These are phyloP conservation scores for Alligator sinensis DNA, from an alignment of 2,113 vertebrate species.

Conservation along the genomic window DNA sequence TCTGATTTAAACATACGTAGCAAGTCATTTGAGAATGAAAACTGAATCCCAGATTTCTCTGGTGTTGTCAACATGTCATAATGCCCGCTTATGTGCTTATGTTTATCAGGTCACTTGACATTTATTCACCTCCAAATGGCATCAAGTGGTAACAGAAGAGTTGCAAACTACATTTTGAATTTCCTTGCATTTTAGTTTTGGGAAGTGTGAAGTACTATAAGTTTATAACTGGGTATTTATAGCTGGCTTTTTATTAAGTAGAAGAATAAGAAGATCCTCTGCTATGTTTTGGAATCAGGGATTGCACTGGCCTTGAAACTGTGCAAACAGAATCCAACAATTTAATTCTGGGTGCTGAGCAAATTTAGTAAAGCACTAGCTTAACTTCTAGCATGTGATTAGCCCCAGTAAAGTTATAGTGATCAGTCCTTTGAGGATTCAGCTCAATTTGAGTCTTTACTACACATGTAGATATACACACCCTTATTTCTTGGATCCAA, in stretches of 20 bases:
- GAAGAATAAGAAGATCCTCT: neutral
- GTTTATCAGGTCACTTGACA: constrained; percentile 2
- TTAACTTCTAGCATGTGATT: neutral
- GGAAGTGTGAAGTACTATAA: neutral
- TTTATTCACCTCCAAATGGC: neutral
- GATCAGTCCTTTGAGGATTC: neutral
- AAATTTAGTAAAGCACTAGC: neutral
- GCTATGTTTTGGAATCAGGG: neutral
- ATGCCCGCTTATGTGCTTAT: neutral
- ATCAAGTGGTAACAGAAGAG: neutral
- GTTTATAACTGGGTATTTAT: neutral
- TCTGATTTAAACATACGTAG: constrained; percentile 44
- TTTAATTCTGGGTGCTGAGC: neutral
- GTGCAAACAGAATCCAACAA: neutral
- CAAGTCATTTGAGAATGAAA: constrained; percentile 33
- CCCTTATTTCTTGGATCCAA: neutral
- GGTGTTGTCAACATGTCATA: neutral
- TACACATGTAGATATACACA: neutral
- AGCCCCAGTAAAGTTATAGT: neutral
- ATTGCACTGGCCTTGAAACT: neutral
- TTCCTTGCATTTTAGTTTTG: neutral
- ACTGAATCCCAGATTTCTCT: constrained; percentile 20
- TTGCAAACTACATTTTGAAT: neutral
- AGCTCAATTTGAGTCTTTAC: neutral
- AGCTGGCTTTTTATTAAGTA: neutral